Evolutionary conservation across 1,140 invertebrate genomes (phyloP), one percentile per base, ranked within the genome.

Genomic region (Drosophila bipectinata): DNA sequence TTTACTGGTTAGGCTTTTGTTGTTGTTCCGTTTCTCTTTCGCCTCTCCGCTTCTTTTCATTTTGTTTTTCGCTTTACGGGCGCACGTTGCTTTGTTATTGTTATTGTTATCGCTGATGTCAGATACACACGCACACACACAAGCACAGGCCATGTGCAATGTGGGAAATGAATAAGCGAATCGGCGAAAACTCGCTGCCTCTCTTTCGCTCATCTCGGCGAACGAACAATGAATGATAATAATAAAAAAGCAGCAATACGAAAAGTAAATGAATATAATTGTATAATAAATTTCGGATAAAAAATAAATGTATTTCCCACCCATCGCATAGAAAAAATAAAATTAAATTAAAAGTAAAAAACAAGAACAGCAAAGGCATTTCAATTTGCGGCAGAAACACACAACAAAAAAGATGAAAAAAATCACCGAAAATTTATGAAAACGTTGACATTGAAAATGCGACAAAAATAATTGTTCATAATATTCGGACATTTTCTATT

Each of bases 21-120:
- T 66, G 54, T 73, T 77, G 18, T 64, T 69, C 57, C 52, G 28
- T 47, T 21, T 47, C 44, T 47, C 18, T 47, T 18, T 47, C 18
- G 34, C 18, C 44, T 21, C 44, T 15, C 44, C 44, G 21, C 44
- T 21, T 47, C 44, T 14, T 68, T 52, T 61, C 32, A 45, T 52
- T 59, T 57, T 62, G 44, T 62, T 57, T 62, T 47, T 71, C 28
- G 64, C 59, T 67, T 79, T 83, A 34, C 28, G 53, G 63, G 72
- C 68, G 79, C 79, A 82, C 79, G 63, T 74, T 82, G 74, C 79
- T 82, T 82, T 82, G 74, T 47, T 47, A 47, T 47, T 47, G 44
- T 82, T 82, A 82, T 82, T 82, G 79, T 82, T 82, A 75, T 82
- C 79, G 79, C 79, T 82, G 79, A 82, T 82, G 79, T 82, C 79